Evolutionary conservation across 1,140 invertebrate genomes (phyloP), one percentile per base, ranked within the genome.

Genomic region (Caenorhabditis latens): DNA sequence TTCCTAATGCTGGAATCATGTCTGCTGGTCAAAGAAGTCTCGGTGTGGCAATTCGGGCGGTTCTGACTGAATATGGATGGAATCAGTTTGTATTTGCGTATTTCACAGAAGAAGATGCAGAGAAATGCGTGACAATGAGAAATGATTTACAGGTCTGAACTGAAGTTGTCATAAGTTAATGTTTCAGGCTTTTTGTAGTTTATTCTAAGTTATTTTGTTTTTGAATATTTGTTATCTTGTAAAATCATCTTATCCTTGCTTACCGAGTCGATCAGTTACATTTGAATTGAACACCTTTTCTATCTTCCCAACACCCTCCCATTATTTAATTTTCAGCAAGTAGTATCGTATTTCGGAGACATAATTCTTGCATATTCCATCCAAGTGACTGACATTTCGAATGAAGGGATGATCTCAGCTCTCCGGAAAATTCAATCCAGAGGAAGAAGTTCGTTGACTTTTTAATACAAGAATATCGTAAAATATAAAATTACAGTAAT

Each of bases 81-180:
- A 79, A 42, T 50, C 43, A 50, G n/a, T 79, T 79, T 50, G 71
- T 79, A 5, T 79, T 21, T n/a, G 71, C 71, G 0, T 79, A 79
- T 50, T 79, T 79, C 40, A 79, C 71, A 50, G 46, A 79, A 11
- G 71, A 79, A 53, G 71, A 79, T 50, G 40, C 71, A 19, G 71
- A 79, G 46, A 79, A 79, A 79, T 79, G 71, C 24, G 71, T 79
- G 43, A 79, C 71, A 32, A 79, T 79, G 71, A 79, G 71, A n/a
- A 79, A 79, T 79, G 71, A 79, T 24, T 24, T 79, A n/a, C 71
- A 79, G 46, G 71, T 79, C 0, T 4, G 32, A 32, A 32, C 2
- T 32, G 32, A 32, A 32, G 32, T 32, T 32, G 32, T 32, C 32
- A 32, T 32, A 0, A 32, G 32, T 32, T 32, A n/a, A n/a, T n/a